Percentiles rank a stretch among this genome's conserved stretches.
Evolutionary conservation across 2,888 invertebrate species (phyloP).

Genomic region (Calameuta pallipes): DNA sequence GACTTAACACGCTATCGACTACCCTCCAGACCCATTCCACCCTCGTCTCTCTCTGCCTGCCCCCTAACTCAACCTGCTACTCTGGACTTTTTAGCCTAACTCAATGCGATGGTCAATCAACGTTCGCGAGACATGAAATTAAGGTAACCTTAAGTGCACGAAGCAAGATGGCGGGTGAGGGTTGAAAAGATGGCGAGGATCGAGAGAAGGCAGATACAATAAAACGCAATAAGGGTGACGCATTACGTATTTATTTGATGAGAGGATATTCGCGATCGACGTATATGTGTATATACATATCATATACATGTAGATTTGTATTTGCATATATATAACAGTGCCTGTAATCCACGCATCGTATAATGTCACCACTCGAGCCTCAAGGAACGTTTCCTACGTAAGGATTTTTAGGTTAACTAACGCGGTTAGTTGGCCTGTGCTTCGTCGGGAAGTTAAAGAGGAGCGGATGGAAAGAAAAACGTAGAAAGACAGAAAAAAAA

Average conservation of each 20-base stretch:
- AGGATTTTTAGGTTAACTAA: background rate
- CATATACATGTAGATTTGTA: too few species aligned
- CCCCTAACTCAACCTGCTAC: constrained; percentile 9
- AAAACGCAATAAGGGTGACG: too few species aligned
- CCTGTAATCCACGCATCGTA: background rate
- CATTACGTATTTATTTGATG: background rate
- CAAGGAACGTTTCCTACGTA: background rate
- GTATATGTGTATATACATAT: too few species aligned
- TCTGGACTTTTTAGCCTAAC: constrained; percentile 32
- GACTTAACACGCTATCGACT: constrained; percentile 11
- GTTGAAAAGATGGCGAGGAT: background rate
- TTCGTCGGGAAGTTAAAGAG: background rate
- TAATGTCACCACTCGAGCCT: background rate
- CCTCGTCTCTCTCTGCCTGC: background rate
- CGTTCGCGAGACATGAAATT: constrained; percentile 41
- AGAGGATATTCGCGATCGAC: background rate
- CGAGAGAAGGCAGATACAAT: background rate
- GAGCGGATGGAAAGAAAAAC: background rate
- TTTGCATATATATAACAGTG: background rate
- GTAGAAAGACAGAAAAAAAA: background rate
- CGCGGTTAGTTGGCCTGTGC: background rate
- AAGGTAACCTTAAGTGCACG: constrained; percentile 39
- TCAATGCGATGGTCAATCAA: constrained; percentile 45
- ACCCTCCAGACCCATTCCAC: constrained; percentile 14
- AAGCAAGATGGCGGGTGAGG: background rate